Conservation (phyloP, 2,797 vertebrate genomes). For the Clarias pachynema region DNA sequence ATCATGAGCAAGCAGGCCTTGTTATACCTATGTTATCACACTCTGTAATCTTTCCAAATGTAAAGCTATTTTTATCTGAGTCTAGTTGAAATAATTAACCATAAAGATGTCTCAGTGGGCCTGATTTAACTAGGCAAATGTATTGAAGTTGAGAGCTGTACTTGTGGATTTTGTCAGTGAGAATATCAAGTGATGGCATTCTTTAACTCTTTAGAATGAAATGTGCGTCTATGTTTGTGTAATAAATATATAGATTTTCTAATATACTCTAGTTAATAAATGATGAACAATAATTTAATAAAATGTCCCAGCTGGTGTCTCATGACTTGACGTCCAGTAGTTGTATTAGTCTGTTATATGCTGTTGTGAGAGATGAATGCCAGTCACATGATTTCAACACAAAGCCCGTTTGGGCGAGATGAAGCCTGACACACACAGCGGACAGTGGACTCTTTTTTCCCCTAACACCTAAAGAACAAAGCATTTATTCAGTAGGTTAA, state of each 20-base stretch:
- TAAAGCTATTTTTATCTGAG: slow-evolving; percentile 1
- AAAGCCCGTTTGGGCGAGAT: slow-evolving; percentile 42
- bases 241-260: background rate
- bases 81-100: background rate
- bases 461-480: slow-evolving; percentile 34
- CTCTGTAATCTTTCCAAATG: background rate
- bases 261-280: background rate
- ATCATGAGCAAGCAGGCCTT: slow-evolving; percentile 4
- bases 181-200: background rate
- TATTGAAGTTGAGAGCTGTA: background rate
- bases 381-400: slow-evolving; percentile 49
- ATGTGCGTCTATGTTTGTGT: background rate
- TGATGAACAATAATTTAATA: background rate
- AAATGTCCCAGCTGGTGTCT: slow-evolving; percentile 10
- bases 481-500: slow-evolving; percentile 30
- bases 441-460: slow-evolving; percentile 48
- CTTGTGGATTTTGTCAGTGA: background rate
- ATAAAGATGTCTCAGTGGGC: background rate
- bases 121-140: background rate
- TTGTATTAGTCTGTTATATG: slow-evolving; percentile 43
- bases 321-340: slow-evolving; percentile 25
- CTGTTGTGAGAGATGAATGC: slow-evolving; percentile 38
- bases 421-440: slow-evolving; percentile 35
- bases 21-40: background rate
- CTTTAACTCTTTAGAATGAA: background rate